These are phyloP conservation scores for Dione juno DNA, from an alignment of 2,888 invertebrate genomes.

Conservation along the genomic window DNA sequence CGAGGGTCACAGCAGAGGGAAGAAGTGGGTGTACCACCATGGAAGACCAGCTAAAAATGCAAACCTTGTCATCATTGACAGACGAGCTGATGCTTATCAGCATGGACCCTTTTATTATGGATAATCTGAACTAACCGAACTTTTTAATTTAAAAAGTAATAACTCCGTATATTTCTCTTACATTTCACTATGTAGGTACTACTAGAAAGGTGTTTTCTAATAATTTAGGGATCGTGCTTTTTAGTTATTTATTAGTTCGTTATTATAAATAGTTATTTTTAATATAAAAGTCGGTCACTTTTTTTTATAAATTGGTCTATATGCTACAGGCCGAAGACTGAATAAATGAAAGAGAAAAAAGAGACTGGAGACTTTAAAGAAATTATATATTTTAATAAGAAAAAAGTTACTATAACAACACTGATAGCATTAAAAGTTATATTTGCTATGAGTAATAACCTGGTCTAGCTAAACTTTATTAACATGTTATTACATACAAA, in stretches of 20 bases:
- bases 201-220: neutral
- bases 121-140: slow-evolving; percentile 34
- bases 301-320: neutral
- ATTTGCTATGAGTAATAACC: neutral
- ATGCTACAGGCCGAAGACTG: neutral
- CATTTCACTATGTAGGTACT: neutral
- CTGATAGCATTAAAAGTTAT: too few relatives aligned
- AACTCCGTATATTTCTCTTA: neutral
- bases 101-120: slow-evolving; percentile 68
- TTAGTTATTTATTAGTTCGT: slow-evolving; percentile 13
- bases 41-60: slow-evolving; percentile 69
- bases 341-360: neutral
- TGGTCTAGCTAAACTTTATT: too few relatives aligned
- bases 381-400: neutral
- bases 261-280: neutral
- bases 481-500: too few relatives aligned
- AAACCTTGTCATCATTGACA: slow-evolving; percentile 65
- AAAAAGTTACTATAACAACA: too few relatives aligned
- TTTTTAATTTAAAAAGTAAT: neutral
- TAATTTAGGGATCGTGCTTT: neutral
- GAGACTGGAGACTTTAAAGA: neutral
- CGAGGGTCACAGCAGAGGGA: slow-evolving; percentile 72
- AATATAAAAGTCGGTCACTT: neutral
- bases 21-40: slow-evolving; percentile 84
- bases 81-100: slow-evolving; percentile 58